Evolutionary conservation across 1,140 invertebrate genomes (phyloP).

Genomic region (Rhyzopertha dominica): DNA sequence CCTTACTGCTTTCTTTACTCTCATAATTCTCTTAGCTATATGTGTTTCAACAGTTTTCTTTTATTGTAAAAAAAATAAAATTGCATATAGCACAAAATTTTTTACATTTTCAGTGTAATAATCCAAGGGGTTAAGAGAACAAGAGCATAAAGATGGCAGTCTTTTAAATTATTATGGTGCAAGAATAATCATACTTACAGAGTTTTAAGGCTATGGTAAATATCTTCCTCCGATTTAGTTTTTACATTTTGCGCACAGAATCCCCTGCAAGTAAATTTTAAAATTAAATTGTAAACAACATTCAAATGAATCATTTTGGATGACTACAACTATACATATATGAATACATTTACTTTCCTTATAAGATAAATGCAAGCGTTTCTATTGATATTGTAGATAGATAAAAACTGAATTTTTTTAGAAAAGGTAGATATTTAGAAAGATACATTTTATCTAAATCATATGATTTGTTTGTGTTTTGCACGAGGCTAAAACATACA

Average conservation of each 20-base stretch:
- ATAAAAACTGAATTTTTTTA: no score
- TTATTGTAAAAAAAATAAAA: background rate
- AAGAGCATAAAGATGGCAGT: background rate
- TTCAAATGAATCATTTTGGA: no score
- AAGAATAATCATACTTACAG: slow-evolving; percentile 52
- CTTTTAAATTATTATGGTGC: slow-evolving; percentile 1
- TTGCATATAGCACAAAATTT: background rate
- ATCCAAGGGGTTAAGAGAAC: slow-evolving; percentile 1
- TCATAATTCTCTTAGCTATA: slow-evolving; percentile 5
- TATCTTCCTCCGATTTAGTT: slow-evolving; percentile 72
- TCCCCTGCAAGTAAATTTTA: slow-evolving; percentile 66
- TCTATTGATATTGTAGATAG: no score
- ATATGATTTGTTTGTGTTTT: slow-evolving; percentile 6
- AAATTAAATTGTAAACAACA: no score
- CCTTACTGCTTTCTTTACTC: slow-evolving; percentile 3
- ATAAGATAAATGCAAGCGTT: no score
- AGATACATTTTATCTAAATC: slow-evolving; percentile 6
- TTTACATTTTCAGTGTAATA: background rate
- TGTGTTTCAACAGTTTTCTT: background rate
- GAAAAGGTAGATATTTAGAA: no score
- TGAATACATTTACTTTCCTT: no score
- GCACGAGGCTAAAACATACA: no score
- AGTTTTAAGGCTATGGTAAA: slow-evolving; percentile 75
- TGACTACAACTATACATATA: no score
- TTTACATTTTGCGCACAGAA: slow-evolving; percentile 61